Conservation (phyloP, 2,888 invertebrate genomes). For the Loripinus fragilis region DNA sequence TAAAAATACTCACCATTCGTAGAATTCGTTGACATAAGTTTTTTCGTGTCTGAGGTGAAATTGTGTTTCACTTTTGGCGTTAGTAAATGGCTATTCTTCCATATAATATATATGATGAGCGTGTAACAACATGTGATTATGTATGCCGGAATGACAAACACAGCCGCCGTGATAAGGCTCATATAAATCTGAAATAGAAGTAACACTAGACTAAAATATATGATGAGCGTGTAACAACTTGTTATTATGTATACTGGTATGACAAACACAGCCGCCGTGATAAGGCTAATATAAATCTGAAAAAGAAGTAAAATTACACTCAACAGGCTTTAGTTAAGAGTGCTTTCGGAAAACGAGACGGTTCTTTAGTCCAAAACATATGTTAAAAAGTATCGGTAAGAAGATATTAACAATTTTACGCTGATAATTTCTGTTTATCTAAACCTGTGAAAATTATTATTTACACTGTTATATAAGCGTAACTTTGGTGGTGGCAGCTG, state of each 20-base stretch:
- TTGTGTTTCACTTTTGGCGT: conserved; percentile 35
- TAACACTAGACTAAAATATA: too few species aligned
- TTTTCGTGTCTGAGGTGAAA: conserved; percentile 47
- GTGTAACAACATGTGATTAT: conserved; percentile 95
- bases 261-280: conserved; percentile 89
- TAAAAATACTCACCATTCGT: conserved; percentile 33
- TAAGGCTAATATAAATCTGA: conserved; percentile 92
- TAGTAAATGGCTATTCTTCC: conserved; percentile 84
- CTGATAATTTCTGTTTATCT: too few species aligned
- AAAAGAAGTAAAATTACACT: too few species aligned
- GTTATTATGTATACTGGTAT: conserved; percentile 94
- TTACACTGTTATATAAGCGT: too few species aligned
- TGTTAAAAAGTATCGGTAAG: too few species aligned
- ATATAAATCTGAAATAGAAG: conserved; percentile 94
- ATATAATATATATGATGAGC: conserved; percentile 95
- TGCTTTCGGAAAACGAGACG: too few species aligned
- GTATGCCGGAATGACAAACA: conserved; percentile 93
- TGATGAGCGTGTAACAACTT: conserved; percentile 95
- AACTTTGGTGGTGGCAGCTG: too few species aligned
- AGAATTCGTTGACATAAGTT: conserved; percentile 29
- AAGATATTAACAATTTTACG: too few species aligned
- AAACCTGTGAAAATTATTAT: too few species aligned
- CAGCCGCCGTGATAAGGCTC: conserved; percentile 87
- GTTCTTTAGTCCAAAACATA: too few species aligned
- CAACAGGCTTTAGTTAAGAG: too few species aligned